A percentile compares a stretch with the other conserved stretches of the same genome.
Conservation (phyloP, 2,888 invertebrate genomes). For the Microdon myrmicae region DNA sequence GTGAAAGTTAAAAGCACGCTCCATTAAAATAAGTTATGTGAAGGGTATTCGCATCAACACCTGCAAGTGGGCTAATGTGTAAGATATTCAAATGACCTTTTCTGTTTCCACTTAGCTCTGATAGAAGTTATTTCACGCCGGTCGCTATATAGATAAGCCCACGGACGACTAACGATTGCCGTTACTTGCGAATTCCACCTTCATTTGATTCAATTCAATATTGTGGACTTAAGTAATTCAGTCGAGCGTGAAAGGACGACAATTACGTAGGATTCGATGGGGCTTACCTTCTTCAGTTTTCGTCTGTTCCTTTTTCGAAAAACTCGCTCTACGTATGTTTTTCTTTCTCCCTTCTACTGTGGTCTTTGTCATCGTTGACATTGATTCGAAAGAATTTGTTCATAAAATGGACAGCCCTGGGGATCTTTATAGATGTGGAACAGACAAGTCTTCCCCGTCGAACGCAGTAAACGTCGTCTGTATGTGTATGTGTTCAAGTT, state of each 20-base stretch:
- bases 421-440: too few relatives aligned
- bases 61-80: constrained; percentile 42
- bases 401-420: too few relatives aligned
- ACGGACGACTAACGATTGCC: constrained; percentile 29
- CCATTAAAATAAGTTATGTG: constrained; percentile 50
- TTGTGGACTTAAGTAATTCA: constrained; percentile 47
- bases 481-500: constrained; percentile 22
- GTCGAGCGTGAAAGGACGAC: constrained; percentile 44
- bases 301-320: constrained; percentile 1
- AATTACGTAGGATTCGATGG: constrained; percentile 41
- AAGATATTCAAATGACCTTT: constrained; percentile 38
- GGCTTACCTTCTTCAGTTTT: constrained; percentile 22
- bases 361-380: constrained; percentile 1
- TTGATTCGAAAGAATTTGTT: too few relatives aligned
- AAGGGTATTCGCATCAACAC: constrained; percentile 41
- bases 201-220: constrained; percentile 48
- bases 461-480: too few relatives aligned
- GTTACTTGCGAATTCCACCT: constrained; percentile 36
- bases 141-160: constrained; percentile 41
- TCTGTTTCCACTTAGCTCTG: background rate
- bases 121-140: background rate
- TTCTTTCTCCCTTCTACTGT: too few relatives aligned
- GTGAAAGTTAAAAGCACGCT: constrained; percentile 38
- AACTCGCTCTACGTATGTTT: background rate
- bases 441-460: too few relatives aligned